Evolutionary conservation across 37 sponge, comb jelly and placozoan species (phyloP), one percentile per base, ranked within the genome.

Genomic region (Crambe crambe): DNA sequence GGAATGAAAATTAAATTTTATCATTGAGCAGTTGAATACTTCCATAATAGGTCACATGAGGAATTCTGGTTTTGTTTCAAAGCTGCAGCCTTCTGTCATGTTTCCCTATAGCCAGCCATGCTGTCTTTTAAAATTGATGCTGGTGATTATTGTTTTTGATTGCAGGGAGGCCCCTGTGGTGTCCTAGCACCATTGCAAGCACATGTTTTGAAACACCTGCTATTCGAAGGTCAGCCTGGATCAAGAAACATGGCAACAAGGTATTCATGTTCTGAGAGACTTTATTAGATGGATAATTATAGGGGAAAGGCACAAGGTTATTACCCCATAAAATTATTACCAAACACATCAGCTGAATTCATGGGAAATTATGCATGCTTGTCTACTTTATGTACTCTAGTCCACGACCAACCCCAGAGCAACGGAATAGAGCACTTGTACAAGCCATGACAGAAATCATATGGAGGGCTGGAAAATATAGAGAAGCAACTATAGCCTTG

Each of bases 141-240:
- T n/a, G n/a, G n/a, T n/a, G n/a, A n/a, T n/a, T n/a, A n/a, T 47
- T 6, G 36, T 76, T 12, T 12, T 15, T 76, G 21, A 25, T 34
- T 22, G 2, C 72, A 94, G 91, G 97, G 97, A 35, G 97, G 97
- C 18, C 97, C 97, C 6, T 96, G 97, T 86, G 97, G 97, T 21
- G 76, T 96, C n/a, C 42, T 96, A 47, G 97, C 97, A 1, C 77
- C 76, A 36, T 73, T 96, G 9, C 97, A 96, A 63, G 85, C 97
- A 0, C 82, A 87, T 30, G 37, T 96, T 0, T 66, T 96, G 41
- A 93, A 93, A 61, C 66, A 83, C 65, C 78, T 96, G 1, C 47
- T 96, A 39, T 87, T 93, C 74, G 42, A 63, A 2, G 74, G 67
- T 4, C n/a, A n/a, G n/a, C 8, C 72, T 8, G 12, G 15, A 2